Base-by-base conservation (phyloP, 2,888 invertebrate species). In the Perdita meconis region DNA sequence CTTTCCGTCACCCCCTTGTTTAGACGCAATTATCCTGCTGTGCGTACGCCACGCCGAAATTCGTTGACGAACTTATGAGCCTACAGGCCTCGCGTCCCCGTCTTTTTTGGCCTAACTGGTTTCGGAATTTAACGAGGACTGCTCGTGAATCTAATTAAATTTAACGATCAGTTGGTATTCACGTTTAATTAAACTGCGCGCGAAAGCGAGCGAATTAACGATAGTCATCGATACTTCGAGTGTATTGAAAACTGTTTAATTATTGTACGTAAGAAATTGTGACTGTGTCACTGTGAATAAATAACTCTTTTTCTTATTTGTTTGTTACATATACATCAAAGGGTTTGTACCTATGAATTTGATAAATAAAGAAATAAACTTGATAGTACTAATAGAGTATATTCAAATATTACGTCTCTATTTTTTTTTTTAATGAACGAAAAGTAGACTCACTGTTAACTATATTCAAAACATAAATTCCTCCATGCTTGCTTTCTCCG, bases 1-100 rank as follows among this genome's bases (percentile, higher is more conserved):
- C 80, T 85, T 84, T 87, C 75, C 76, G 78, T 81, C 83, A 76
- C 79, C 84, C 84, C 82, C 86, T 82, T 82, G 86, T 77, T 86
- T 80, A 78, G 79, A 65, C 69, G 66, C 74, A 80, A 85, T 86
- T 78, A 83, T 80, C 71, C 36, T 57, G 59, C 57, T 61, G 24
- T 40, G 66, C 71, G 76, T 71, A 61, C 19, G 22, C 50, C 57
- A 40, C 66, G 50, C 26, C 36, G 30, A 40, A 64, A 53, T 66
- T 60, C 40, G 44, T 44, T 36, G 74, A 63, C 44, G 56, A 70
- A 81, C 81, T 79, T 71, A 71, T 50, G 66, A 60, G 44, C 12
- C 34, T 0, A 12, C 24, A 26, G 26, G 50, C 65, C n/a, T 66
- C 56, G 56, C 61, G 60, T 63, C 36, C 16, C 55, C 3, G 38